Percentiles rank a stretch among this genome's conserved stretches.
phyloP scores from a whole-genome alignment of 2,888 invertebrate species.

The Orchesellides sinensis region DNA sequence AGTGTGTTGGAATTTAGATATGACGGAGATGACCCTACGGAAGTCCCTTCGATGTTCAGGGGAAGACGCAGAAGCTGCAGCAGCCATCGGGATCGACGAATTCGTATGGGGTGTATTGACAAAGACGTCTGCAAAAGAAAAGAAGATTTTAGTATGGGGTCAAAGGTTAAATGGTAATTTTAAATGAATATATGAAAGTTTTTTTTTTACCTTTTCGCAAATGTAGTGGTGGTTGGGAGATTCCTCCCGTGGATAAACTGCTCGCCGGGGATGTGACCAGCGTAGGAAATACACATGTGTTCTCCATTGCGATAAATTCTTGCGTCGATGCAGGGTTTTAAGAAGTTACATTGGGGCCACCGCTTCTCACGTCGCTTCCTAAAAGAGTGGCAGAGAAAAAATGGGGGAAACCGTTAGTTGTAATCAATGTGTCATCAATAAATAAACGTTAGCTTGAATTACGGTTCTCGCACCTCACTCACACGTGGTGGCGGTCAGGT shows the following conservation, averaged over 20 bases:
- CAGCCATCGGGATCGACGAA: constrained; percentile 73
- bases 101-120: constrained; percentile 73
- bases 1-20: constrained; percentile 31
- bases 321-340: constrained; percentile 71
- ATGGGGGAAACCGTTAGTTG: background rate
- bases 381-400: constrained; percentile 9
- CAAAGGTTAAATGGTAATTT: too few species aligned
- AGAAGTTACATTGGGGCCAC: constrained; percentile 72
- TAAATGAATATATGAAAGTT: background rate
- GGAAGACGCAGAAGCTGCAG: constrained; percentile 63
- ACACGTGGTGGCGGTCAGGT: constrained; percentile 22
- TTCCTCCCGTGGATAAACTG: constrained; percentile 71
- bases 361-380: constrained; percentile 68
- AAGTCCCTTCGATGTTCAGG: constrained; percentile 26
- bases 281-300: constrained; percentile 69
- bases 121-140: constrained; percentile 64
- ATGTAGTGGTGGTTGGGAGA: constrained; percentile 72
- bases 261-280: constrained; percentile 71
- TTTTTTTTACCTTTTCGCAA: constrained; percentile 66
- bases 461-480: constrained; percentile 8
- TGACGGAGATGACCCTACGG: background rate
- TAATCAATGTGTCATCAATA: background rate
- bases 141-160: too few species aligned
- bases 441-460: background rate
- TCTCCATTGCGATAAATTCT: constrained; percentile 66